Base-by-base conservation (phyloP, 2,113 vertebrate genomes). In the Callaeas wilsoni region DNA sequence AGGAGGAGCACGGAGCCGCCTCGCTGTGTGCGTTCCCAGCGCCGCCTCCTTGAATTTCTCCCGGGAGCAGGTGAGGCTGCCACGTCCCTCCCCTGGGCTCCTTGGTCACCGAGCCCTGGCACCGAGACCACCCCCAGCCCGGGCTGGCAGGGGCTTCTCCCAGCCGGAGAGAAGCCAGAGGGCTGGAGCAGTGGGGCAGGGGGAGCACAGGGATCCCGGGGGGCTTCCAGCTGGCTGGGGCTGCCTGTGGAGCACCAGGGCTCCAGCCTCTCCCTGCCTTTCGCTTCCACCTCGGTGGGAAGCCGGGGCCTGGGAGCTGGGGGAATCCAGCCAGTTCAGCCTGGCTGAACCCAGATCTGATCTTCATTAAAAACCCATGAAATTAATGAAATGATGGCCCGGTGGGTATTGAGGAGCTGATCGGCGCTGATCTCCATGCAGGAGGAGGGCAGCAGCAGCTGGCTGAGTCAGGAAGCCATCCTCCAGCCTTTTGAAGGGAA, bases 161-260 rank as follows among this genome's bases (percentile, higher is more conserved):
- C 55, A 3, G 69, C 57, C 3, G 6, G 37, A 16, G 26, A 10
- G 50, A 5, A 16, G 3, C 23, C 52, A 4, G 22, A 20, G 60
- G 56, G 57, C 25, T 18, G 68, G 60, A n/a, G 32, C 2, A 3
- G 33, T 0, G 3, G 29, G 47, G 29, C 65, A 29, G 56, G 35
- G 33, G 0, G 2, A 42, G 25, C 4, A 0, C 2, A 0, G 64
- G 50, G 59, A 27, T 11, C 23, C 35, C 0, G 1, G 53, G 30
- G 8, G 5, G 35, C 16, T 30, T 5, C 50, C 27, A 8, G 4
- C 46, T 10, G 25, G 16, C 42, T 10, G 76, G 55, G 20, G 57
- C 68, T 75, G 55, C 62, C 44, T 1, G 39, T 0, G 2, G 60
- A 41, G 50, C 76, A 1, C 1, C 42, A 13, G 46, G 21, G 53